These are phyloP conservation scores for Lordiphosa clarofinis DNA, from an alignment of 1,140 invertebrate species.

Conservation along the genomic window DNA sequence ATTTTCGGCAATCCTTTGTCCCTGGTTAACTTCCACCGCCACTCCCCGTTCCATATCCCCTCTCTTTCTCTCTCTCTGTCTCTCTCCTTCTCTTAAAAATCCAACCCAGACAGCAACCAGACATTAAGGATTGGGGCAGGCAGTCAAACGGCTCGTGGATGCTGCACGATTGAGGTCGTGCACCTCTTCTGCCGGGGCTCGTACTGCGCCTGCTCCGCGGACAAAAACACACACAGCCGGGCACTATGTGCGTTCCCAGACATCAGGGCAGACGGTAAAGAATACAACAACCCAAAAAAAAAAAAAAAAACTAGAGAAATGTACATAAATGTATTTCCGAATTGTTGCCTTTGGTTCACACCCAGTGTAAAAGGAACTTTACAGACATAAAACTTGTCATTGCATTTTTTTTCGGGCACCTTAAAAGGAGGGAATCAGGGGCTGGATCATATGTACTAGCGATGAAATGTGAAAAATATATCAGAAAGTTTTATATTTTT, in stretches of 20 bases:
- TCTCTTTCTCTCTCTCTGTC: conserved; percentile 6
- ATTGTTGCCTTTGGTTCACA: conserved; percentile 52
- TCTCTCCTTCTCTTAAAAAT: conserved; percentile 2
- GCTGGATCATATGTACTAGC: too few species aligned
- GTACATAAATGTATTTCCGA: conserved; percentile 71
- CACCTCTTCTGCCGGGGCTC: conserved; percentile 51
- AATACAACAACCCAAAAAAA: conserved; percentile 33
- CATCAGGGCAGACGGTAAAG: conserved; percentile 59
- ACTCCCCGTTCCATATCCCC: conserved; percentile 1
- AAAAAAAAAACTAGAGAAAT: conserved; percentile 33
- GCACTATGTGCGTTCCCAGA: conserved; percentile 67
- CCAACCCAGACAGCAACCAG: conserved; percentile 60
- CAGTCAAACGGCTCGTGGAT: conserved; percentile 26
- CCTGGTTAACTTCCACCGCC: conserved; percentile 36
- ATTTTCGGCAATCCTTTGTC: conserved; percentile 69
- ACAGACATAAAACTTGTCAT: conserved; percentile 18
- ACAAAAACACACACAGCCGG: conserved; percentile 5
- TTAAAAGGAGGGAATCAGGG: too few species aligned
- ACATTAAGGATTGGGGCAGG: conserved; percentile 58
- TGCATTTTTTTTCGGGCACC: not conserved
- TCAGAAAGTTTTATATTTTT: too few species aligned
- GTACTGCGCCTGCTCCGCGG: conserved; percentile 65
- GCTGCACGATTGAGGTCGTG: conserved; percentile 72
- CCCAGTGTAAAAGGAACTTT: conserved; percentile 18
- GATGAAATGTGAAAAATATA: too few species aligned